Conservation (phyloP, 2,113 vertebrate species). For the Strigops habroptila region DNA sequence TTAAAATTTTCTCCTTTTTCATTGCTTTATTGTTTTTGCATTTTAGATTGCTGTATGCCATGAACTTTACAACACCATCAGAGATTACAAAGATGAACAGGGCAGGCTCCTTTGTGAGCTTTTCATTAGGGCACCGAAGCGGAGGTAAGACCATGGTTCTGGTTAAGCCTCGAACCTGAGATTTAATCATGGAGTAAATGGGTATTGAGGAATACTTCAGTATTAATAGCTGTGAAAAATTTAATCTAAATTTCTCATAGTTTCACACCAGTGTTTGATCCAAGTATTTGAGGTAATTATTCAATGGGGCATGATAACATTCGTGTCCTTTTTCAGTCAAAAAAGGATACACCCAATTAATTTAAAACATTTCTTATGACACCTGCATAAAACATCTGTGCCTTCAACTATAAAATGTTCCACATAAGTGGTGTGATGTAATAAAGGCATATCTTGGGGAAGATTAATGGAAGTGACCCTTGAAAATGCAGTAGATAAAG, state of each 20-base stretch:
- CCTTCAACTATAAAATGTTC: background rate
- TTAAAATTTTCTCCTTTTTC: background rate
- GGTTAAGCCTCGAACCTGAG: background rate
- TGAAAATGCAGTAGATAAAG: background rate
- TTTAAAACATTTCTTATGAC: background rate
- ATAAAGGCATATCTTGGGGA: background rate
- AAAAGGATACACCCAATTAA: background rate
- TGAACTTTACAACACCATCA: slow-evolving; percentile 95
- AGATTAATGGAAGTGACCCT: background rate
- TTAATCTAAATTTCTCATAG: background rate
- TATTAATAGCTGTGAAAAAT: background rate
- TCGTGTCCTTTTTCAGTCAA: background rate
- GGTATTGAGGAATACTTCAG: background rate
- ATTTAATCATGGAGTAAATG: background rate
- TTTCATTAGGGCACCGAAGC: slow-evolving; percentile 95
- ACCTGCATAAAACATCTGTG: background rate
- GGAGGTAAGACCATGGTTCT: slow-evolving; percentile 79
- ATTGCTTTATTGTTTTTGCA: background rate
- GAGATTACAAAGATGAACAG: slow-evolving; percentile 98
- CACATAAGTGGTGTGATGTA: background rate
- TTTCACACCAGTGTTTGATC: background rate
- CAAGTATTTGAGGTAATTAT: background rate
- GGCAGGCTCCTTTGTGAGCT: slow-evolving; percentile 95
- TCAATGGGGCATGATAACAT: background rate
- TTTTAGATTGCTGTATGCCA: slow-evolving; percentile 96